A percentile compares a stretch with the other conserved stretches of the same genome.
These are phyloP conservation scores for Lichenostomus cassidix DNA, from an alignment of 2,113 vertebrate genomes.

Conservation along the genomic window DNA sequence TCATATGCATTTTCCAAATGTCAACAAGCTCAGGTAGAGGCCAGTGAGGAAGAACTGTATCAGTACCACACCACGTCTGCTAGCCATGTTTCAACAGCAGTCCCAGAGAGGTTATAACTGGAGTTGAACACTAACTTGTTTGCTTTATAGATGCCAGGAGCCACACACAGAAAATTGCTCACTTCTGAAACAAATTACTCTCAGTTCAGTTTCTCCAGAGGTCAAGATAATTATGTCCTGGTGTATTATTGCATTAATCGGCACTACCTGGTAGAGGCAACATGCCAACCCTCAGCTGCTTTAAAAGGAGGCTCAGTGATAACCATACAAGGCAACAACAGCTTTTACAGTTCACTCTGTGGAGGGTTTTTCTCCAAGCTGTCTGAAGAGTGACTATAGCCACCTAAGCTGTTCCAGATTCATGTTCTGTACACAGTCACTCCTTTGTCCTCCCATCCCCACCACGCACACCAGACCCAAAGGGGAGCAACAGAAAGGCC, in stretches of 20 bases:
- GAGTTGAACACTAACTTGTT: constrained; percentile 4
- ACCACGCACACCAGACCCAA: not conserved
- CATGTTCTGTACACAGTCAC: not conserved
- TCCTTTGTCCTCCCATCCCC: constrained; percentile 4
- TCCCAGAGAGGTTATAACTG: not conserved
- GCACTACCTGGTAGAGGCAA: not conserved
- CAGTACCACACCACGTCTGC: not conserved
- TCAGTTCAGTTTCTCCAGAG: constrained; percentile 1
- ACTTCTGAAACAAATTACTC: constrained; percentile 29
- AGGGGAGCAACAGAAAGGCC: not conserved
- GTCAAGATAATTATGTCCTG: not conserved
- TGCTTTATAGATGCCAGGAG: constrained; percentile 23
- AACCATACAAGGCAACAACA: accelerated
- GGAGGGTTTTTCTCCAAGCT: not conserved
- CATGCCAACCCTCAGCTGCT: not conserved
- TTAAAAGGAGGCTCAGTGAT: not conserved
- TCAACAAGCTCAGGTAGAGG: not conserved
- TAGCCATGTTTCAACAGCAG: not conserved
- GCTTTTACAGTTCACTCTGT: not conserved
- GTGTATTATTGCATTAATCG: not conserved
- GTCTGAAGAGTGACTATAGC: not conserved
- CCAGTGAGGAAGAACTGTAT: not conserved
- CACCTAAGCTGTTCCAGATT: constrained; percentile 28
- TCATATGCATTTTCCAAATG: not conserved
- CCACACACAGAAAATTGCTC: constrained; percentile 22